Conservation (phyloP, 2,113 vertebrate genomes). For the Pogona vitticeps region DNA sequence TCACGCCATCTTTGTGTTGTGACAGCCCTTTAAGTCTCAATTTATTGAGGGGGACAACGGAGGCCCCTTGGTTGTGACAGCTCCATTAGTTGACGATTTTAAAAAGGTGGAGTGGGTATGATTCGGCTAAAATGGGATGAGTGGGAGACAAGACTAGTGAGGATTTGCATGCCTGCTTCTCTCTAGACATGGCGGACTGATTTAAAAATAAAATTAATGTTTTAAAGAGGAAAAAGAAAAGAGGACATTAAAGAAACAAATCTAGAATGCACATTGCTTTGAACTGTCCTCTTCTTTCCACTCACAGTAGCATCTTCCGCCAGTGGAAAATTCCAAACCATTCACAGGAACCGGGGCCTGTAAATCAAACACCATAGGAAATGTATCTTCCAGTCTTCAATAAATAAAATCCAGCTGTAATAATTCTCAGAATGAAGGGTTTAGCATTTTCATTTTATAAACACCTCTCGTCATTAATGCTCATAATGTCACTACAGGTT, state of each 20-base stretch:
- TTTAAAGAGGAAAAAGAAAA: constrained; percentile 23
- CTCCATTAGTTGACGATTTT: no score
- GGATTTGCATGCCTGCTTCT: not conserved
- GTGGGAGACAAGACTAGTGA: not conserved
- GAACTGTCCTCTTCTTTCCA: constrained; percentile 46
- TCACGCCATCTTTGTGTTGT: no score
- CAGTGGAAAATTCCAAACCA: constrained; percentile 53
- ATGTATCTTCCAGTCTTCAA: constrained; percentile 45
- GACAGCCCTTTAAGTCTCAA: no score
- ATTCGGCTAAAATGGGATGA: no score
- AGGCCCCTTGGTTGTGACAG: no score
- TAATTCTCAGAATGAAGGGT: constrained; percentile 58
- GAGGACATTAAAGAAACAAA: not conserved
- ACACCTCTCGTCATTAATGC: constrained; percentile 51
- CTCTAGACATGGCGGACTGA: not conserved
- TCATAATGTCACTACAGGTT: constrained; percentile 20
- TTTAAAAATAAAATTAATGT: not conserved
- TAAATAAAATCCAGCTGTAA: constrained; percentile 57
- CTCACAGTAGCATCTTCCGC: constrained; percentile 13
- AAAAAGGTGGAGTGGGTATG: no score
- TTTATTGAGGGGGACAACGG: no score
- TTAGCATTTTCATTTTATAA: constrained; percentile 41
- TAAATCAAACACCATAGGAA: constrained; percentile 71
- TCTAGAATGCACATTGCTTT: constrained; percentile 7
- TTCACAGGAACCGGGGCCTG: constrained; percentile 38